phyloP scores from a whole-genome alignment of 2,797 vertebrate genomes.

The Buceros bicornis region DNA sequence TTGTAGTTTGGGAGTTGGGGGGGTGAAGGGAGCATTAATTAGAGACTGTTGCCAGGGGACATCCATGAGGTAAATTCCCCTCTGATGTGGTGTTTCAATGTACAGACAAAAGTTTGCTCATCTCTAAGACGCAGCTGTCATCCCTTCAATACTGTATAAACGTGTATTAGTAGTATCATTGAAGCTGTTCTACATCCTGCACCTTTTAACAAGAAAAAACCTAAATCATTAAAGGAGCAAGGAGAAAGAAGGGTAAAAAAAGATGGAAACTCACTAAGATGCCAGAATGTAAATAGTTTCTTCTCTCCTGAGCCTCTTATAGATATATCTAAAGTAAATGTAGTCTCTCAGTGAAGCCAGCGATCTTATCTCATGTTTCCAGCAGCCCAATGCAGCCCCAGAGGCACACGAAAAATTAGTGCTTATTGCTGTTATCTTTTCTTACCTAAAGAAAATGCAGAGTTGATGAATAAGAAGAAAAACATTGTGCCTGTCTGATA shows the following conservation, averaged over 20 bases:
- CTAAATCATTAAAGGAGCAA: not conserved
- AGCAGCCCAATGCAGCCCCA: not conserved
- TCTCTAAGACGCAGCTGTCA: not conserved
- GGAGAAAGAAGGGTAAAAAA: slow-evolving; percentile 15
- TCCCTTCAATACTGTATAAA: not conserved
- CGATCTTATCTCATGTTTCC: slow-evolving; percentile 50
- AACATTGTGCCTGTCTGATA: not conserved
- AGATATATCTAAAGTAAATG: slow-evolving; percentile 21
- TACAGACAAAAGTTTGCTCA: slow-evolving; percentile 27
- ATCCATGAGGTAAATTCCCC: not conserved
- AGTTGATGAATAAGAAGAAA: slow-evolving; percentile 24
- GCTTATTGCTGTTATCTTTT: slow-evolving; percentile 41
- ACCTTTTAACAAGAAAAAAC: not conserved
- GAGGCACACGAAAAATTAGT: slow-evolving; percentile 17
- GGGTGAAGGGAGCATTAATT: not conserved
- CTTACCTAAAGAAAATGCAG: slow-evolving; percentile 6
- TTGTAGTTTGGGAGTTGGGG: not conserved
- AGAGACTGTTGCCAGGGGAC: not conserved
- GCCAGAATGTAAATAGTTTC: slow-evolving; percentile 25
- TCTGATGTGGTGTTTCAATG: not conserved
- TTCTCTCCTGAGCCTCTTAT: slow-evolving; percentile 11
- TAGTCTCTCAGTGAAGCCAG: not conserved
- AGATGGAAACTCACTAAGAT: not conserved
- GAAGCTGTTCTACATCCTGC: not conserved
- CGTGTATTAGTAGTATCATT: not conserved